Conservation (phyloP, 2,797 vertebrate genomes). For the Chrysocyon brachyurus region DNA sequence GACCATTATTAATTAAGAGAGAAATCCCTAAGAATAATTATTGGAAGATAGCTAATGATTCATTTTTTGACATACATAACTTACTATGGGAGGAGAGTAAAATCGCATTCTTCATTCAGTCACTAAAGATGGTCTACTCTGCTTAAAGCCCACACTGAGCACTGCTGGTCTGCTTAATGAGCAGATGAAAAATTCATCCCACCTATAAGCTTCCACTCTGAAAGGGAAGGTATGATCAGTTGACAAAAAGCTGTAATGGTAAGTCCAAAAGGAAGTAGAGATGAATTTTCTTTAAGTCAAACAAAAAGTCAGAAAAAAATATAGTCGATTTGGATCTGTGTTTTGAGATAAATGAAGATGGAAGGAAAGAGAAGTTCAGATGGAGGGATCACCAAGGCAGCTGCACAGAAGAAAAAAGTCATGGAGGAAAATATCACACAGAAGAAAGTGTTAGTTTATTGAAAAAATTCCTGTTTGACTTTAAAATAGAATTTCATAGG, state of each 20-base stretch:
- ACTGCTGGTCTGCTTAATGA: fast-evolving
- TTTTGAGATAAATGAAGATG: not conserved
- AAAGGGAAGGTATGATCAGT: not conserved
- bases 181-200: not conserved
- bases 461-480: not conserved
- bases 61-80: not conserved
- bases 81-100: not conserved
- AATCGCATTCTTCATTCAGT: not conserved
- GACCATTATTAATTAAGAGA: not conserved
- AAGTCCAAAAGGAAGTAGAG: not conserved
- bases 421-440: not conserved
- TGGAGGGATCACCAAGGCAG: not conserved
- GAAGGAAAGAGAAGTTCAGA: not conserved
- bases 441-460: not conserved
- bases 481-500: not conserved
- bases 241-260: not conserved
- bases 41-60: not conserved
- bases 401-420: not conserved
- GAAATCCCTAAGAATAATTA: not conserved
- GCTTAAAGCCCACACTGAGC: not conserved
- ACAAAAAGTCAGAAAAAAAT: not conserved
- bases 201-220: not conserved
- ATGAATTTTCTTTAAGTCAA: not conserved
- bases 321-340: not conserved
- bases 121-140: not conserved